Conservation (phyloP, 2,113 vertebrate species). For the Macrotus californicus region DNA sequence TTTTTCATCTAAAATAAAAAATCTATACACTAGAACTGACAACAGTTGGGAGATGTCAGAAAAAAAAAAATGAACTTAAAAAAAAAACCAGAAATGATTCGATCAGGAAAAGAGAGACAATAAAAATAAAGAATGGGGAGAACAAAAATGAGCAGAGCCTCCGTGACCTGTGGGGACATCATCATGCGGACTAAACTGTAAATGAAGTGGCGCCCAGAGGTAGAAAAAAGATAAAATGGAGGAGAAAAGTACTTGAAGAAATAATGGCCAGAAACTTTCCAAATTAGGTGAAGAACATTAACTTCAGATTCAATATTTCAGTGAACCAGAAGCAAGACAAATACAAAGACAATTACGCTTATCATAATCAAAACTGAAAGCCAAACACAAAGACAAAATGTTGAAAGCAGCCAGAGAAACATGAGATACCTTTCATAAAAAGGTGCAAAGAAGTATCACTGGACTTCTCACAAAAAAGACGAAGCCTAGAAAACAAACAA, state of each 20-base stretch:
- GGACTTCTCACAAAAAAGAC: background rate
- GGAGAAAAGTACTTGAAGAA: slow-evolving; percentile 12
- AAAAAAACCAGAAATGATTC: background rate
- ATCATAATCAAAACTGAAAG: slow-evolving; percentile 11
- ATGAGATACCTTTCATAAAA: background rate
- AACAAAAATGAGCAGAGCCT: background rate
- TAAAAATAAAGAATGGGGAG: background rate
- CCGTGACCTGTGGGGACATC: background rate
- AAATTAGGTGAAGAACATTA: background rate
- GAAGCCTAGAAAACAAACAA: background rate
- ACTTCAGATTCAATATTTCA: background rate
- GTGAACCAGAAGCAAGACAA: background rate
- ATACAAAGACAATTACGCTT: background rate
- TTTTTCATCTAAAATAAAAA: background rate
- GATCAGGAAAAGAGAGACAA: background rate
- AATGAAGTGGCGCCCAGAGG: background rate
- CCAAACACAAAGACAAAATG: background rate
- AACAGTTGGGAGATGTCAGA: background rate
- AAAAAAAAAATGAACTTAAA: background rate
- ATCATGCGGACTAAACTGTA: background rate
- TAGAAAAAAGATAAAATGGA: background rate
- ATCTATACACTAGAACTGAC: background rate
- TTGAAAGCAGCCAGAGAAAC: slow-evolving; percentile 12
- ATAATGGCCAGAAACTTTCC: background rate
- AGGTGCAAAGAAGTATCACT: background rate